These are phyloP conservation scores for Anthopleura sola DNA, from an alignment of 64 coral and sea anemone genomes.

Conservation along the genomic window DNA sequence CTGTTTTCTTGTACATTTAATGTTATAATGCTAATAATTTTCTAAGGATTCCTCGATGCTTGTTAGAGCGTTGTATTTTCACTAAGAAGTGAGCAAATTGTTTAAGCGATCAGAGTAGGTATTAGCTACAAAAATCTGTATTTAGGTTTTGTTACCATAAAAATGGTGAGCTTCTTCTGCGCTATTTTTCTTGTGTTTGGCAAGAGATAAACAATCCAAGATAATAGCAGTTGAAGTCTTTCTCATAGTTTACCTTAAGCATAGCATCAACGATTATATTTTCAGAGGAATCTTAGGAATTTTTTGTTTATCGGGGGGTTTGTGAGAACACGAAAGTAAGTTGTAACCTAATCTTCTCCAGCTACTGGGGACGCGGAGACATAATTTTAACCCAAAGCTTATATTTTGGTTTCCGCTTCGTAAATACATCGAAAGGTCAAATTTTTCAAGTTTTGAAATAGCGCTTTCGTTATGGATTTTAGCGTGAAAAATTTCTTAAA, in stretches of 20 bases:
- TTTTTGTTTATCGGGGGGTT: background rate
- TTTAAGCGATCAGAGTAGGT: background rate
- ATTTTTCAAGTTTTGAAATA: background rate
- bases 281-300: background rate
- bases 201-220: background rate
- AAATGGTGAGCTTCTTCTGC: no score
- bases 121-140: background rate
- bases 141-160: no score
- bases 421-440: background rate
- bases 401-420: background rate
- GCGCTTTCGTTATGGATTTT: no score
- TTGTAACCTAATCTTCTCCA: background rate
- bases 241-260: background rate
- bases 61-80: background rate
- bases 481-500: no score
- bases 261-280: background rate
- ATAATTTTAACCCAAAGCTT: background rate
- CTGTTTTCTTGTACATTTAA: background rate
- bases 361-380: background rate
- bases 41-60: background rate
- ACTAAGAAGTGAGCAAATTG: background rate
- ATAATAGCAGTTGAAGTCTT: background rate
- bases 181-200: background rate
- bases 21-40: background rate
- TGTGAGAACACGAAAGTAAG: background rate